These are phyloP conservation scores for Paradoxurus hermaphroditus DNA, from an alignment of 2,113 vertebrate genomes.

Conservation along the genomic window DNA sequence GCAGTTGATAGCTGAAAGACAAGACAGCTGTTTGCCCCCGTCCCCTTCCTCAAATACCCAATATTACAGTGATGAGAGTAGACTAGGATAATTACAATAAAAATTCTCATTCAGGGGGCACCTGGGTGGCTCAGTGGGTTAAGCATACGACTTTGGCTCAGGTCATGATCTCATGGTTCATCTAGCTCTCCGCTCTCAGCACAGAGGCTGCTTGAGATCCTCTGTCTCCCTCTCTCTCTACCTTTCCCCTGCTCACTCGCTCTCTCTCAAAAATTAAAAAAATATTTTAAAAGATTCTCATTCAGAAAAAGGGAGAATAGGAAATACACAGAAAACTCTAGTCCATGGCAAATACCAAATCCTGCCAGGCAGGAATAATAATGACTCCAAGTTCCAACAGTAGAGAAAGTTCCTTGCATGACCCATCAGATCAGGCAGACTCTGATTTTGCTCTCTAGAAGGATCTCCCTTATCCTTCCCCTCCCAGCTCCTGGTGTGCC, in stretches of 20 bases:
- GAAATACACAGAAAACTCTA: neutral
- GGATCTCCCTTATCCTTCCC: neutral
- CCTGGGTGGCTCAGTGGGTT: no score
- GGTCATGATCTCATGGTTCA: no score
- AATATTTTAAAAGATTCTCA: neutral
- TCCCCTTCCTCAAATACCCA: neutral
- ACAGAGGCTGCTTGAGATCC: no score
- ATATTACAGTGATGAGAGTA: neutral
- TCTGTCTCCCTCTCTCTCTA: no score
- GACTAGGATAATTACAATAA: neutral
- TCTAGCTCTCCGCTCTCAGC: no score
- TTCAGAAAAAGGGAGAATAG: neutral
- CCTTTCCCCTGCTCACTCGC: no score
- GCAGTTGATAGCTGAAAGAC: neutral
- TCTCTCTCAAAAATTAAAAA: no score
- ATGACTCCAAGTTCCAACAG: neutral
- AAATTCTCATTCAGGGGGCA: no score
- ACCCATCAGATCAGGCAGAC: neutral
- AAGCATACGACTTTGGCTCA: no score
- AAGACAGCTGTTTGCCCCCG: neutral
- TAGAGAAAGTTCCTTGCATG: neutral
- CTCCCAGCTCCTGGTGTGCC: neutral
- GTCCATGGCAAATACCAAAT: neutral
- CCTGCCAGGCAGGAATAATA: neutral
- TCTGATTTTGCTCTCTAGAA: neutral